These are phyloP conservation scores for Telmatochromis bifrenatus DNA, from an alignment of 2,113 vertebrate species.

Conservation along the genomic window DNA sequence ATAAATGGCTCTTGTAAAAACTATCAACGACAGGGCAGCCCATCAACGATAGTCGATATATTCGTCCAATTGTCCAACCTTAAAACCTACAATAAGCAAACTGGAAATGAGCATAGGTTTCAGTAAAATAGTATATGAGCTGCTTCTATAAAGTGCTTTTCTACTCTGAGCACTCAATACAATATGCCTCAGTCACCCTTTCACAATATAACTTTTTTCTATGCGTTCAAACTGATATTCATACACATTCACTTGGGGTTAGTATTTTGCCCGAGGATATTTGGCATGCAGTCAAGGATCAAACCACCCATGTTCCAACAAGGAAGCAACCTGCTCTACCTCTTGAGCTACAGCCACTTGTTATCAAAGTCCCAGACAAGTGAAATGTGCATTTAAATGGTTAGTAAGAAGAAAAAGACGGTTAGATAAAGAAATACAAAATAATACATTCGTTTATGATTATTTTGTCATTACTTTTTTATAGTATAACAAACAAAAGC, in stretches of 20 bases:
- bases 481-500: neutral
- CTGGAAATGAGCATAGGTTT: neutral
- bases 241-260: neutral
- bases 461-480: neutral
- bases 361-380: neutral
- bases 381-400: neutral
- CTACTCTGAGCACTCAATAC: neutral
- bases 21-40: neutral
- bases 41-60: fast-evolving
- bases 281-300: neutral
- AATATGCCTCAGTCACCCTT: neutral
- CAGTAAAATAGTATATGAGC: neutral
- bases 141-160: neutral
- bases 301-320: neutral
- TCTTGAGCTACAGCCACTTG: neutral
- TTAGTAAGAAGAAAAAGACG: neutral
- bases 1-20: fast-evolving
- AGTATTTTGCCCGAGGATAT: neutral
- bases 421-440: neutral
- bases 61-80: fast-evolving
- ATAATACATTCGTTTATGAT: neutral
- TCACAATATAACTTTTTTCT: neutral
- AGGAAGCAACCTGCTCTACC: neutral
- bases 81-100: neutral
- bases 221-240: neutral